A percentile compares a stretch with the other conserved stretches of the same genome.
These are phyloP conservation scores for Lissonota sp. DNA, from an alignment of 2,888 invertebrate species.

Conservation along the genomic window DNA sequence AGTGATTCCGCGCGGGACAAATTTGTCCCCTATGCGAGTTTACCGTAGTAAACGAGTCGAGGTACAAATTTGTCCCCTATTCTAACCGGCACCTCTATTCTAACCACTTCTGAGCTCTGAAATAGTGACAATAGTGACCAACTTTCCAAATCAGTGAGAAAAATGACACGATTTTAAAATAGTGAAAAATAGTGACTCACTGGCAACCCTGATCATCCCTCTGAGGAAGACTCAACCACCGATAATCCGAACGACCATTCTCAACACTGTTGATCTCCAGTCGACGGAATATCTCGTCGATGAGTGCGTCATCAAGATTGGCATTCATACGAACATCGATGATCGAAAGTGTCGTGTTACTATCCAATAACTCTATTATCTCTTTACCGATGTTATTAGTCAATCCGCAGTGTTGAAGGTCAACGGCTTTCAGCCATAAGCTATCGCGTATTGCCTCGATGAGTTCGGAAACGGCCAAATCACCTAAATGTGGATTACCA, in stretches of 20 bases:
- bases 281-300: slow-evolving; percentile 81
- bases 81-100: no score
- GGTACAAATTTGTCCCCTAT: no score
- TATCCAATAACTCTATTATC: slow-evolving; percentile 86
- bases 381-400: slow-evolving; percentile 86
- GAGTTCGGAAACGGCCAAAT: slow-evolving; percentile 87
- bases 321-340: slow-evolving; percentile 89
- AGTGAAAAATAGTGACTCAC: no score
- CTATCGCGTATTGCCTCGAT: slow-evolving; percentile 90
- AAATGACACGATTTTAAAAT: no score
- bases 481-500: slow-evolving; percentile 88
- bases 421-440: slow-evolving; percentile 92
- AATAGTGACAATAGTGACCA: no score
- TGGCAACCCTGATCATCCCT: no score
- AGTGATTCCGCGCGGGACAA: no score
- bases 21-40: no score
- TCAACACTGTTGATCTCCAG: slow-evolving; percentile 70
- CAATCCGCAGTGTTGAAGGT: slow-evolving; percentile 90
- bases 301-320: slow-evolving; percentile 84
- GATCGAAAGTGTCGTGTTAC: slow-evolving; percentile 88
- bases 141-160: no score
- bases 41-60: no score
- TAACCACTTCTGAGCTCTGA: no score
- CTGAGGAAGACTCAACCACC: slow-evolving; percentile 74
- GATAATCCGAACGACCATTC: slow-evolving; percentile 73